Base-by-base conservation (phyloP, 2,888 invertebrate species). In the Tetranychus truncatus region DNA sequence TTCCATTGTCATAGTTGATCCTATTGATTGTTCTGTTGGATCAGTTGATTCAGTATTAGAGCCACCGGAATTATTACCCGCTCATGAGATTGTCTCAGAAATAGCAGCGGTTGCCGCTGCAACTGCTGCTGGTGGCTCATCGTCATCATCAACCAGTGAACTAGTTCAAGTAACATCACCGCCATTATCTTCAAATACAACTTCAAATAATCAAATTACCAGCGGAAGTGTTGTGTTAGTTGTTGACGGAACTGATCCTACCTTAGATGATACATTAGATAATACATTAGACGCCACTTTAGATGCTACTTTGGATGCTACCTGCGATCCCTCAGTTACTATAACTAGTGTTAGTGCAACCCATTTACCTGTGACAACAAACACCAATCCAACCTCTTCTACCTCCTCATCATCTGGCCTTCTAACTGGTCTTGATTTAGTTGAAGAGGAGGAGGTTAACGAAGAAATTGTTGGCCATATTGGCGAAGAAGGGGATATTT, bases 41-140 rank as follows among this genome's bases (percentile, higher is more conserved):
- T 66, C 66, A 66, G 72, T 79, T 66, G 77, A 66, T 66, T 66
- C 66, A 66, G 72, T 79, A 76, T 78, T 79, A 74, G 77, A 77
- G 72, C 76, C 80, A 72, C 78, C 78, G 71, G 80, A 81, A 73
- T 77, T 81, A 45, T 80, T 80, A 73, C 77, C 80, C 76, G 66
- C 75, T 67, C 76, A 76, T 72, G 73, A 77, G 71, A 76, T 74
- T 20, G 76, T 66, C 55, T 44, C 72, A 11, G 76, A 75, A 71
- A 75, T 76, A 21, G 75, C 76, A 20, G 76, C 77, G 20, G 74
- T 77, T 73, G 76, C 77, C 75, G 45, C 72, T 82, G 55, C 55
- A 15, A 15, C 55, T 55, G 55, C 55, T 55, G 55, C 55, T 55
- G 55, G 55, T 55, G 55, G 55, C 55, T 55, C 55, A 55, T 55